A percentile compares a stretch with the other conserved stretches of the same genome.
Conservation (phyloP, 2,113 vertebrate genomes). For the Tursiops truncatus region DNA sequence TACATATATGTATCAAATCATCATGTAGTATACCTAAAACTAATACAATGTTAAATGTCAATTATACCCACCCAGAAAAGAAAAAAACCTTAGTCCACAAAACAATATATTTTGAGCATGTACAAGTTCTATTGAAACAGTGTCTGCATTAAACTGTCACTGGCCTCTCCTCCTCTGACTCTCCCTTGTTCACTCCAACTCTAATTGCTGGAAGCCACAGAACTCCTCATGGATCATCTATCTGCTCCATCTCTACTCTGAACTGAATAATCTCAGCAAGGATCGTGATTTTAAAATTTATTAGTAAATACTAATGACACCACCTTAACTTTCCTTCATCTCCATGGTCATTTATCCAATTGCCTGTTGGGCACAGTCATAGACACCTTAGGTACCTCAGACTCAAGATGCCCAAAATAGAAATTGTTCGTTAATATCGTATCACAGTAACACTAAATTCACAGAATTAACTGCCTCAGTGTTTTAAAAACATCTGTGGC, state of each 20-base stretch:
- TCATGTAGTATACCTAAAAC: neutral
- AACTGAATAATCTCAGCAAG: neutral
- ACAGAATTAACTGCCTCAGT: neutral
- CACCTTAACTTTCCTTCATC: neutral
- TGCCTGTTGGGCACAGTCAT: neutral
- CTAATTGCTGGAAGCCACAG: neutral
- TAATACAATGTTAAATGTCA: neutral
- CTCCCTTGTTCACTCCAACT: neutral
- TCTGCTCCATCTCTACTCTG: neutral
- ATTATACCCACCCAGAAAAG: neutral
- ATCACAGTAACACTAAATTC: neutral
- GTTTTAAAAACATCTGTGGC: neutral
- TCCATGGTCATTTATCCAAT: neutral
- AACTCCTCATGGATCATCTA: neutral
- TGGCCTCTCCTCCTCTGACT: neutral
- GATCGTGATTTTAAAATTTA: neutral
- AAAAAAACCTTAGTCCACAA: neutral
- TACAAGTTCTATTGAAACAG: neutral
- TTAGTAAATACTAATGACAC: neutral
- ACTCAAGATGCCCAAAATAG: neutral
- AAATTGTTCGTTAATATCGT: neutral
- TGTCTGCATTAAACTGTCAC: neutral
- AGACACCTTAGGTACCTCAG: neutral
- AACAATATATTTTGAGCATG: neutral
- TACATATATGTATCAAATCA: neutral